phyloP scores from a whole-genome alignment of 2,797 vertebrate genomes.

The Sebastes taczanowskii region DNA sequence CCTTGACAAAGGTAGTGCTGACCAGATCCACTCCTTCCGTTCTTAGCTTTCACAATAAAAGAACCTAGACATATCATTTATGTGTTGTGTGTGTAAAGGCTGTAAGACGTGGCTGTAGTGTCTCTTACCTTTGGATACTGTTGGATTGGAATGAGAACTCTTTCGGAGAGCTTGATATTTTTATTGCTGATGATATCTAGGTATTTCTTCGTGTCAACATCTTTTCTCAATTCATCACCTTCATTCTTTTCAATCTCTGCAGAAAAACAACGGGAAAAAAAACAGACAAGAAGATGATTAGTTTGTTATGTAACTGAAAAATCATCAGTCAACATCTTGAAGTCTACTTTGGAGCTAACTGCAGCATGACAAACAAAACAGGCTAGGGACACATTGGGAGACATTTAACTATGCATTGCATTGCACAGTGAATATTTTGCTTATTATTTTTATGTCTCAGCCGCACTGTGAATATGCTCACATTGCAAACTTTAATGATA shows the following conservation, averaged over 20 bases:
- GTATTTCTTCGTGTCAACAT: constrained; percentile 96
- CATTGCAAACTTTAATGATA: constrained; percentile 44
- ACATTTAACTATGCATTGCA: constrained; percentile 24
- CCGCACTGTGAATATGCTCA: constrained; percentile 37
- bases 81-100: background rate
- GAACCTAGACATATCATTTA: background rate
- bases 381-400: constrained; percentile 14
- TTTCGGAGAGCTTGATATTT: constrained; percentile 98
- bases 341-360: background rate
- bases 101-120: background rate
- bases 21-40: background rate
- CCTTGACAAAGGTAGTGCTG: background rate
- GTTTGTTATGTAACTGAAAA: constrained; percentile 24
- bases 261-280: constrained; percentile 38
- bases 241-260: constrained; percentile 98
- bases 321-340: constrained; percentile 20
- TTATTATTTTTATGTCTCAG: constrained; percentile 26
- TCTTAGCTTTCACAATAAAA: background rate
- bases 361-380: constrained; percentile 8
- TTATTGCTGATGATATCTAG: constrained; percentile 99
- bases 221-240: constrained; percentile 92
- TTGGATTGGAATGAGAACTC: constrained; percentile 96
- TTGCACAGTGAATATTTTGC: constrained; percentile 8
- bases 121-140: constrained; percentile 98
- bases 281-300: constrained; percentile 13